Percentiles rank a stretch among this genome's conserved stretches.
Evolutionary conservation across 2,113 vertebrate species (phyloP).

Genomic region (Petroica traversi): DNA sequence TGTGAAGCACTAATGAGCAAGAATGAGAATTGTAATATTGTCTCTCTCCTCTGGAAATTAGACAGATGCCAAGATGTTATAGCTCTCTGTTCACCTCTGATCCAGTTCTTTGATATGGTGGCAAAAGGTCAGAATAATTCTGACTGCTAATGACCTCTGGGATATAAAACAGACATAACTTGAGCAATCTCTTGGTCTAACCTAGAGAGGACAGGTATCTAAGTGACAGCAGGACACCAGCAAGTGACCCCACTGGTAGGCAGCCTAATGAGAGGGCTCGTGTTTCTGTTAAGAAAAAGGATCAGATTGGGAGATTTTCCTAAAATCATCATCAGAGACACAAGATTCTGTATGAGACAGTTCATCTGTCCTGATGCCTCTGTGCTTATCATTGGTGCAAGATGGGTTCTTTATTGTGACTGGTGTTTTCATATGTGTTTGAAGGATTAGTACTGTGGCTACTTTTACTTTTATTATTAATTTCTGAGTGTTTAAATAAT

Average conservation of each 20-base stretch:
- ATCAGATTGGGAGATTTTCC: neutral
- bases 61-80: neutral
- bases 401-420: neutral
- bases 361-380: neutral
- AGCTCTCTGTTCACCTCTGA: neutral
- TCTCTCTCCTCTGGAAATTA: neutral
- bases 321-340: neutral
- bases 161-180: neutral
- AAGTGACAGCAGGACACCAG: neutral
- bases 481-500: neutral
- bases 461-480: neutral
- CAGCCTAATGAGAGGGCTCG: neutral
- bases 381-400: accelerated
- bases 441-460: neutral
- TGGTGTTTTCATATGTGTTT: neutral
- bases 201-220: neutral
- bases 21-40: neutral
- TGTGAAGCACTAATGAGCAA: neutral
- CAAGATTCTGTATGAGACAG: neutral
- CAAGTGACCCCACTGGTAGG: neutral
- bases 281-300: neutral
- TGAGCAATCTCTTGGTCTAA: neutral
- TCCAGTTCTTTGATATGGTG: neutral
- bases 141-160: neutral
- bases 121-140: neutral